These are phyloP conservation scores for Trichogramma pretiosum DNA, from an alignment of 1,140 invertebrate species.

Conservation along the genomic window DNA sequence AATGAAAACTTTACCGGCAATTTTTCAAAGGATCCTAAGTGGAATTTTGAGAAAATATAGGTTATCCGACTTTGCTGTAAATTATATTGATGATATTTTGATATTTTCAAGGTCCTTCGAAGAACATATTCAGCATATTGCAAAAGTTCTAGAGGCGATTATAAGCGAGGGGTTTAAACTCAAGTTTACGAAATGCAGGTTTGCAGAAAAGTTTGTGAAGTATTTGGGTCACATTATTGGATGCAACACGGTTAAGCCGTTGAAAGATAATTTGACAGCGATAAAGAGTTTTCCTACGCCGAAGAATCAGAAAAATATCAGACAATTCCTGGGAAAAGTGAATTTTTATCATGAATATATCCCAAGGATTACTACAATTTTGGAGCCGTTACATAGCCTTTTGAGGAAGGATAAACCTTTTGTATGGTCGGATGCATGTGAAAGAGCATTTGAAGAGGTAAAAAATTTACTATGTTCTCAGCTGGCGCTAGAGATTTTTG, in stretches of 20 bases:
- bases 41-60: not conserved
- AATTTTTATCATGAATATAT: no score
- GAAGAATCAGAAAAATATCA: not conserved
- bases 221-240: not conserved
- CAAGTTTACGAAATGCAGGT: not conserved
- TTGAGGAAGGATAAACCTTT: conserved; percentile 19
- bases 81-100: not conserved
- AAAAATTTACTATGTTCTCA: conserved; percentile 20
- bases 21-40: not conserved
- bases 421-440: conserved; percentile 16
- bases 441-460: conserved; percentile 18
- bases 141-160: not conserved
- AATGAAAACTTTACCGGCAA: no score
- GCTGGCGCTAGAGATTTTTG: conserved; percentile 22
- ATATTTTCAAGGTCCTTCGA: conserved; percentile 2
- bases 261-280: not conserved
- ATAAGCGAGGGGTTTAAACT: not conserved
- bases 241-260: not conserved
- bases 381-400: no score
- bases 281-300: not conserved
- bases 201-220: not conserved
- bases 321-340: not conserved
- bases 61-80: no score
- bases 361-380: no score
- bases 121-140: not conserved